Evolutionary conservation across 2,113 vertebrate genomes (phyloP), one percentile per base, ranked within the genome.

Genomic region (Polyodon spathula): DNA sequence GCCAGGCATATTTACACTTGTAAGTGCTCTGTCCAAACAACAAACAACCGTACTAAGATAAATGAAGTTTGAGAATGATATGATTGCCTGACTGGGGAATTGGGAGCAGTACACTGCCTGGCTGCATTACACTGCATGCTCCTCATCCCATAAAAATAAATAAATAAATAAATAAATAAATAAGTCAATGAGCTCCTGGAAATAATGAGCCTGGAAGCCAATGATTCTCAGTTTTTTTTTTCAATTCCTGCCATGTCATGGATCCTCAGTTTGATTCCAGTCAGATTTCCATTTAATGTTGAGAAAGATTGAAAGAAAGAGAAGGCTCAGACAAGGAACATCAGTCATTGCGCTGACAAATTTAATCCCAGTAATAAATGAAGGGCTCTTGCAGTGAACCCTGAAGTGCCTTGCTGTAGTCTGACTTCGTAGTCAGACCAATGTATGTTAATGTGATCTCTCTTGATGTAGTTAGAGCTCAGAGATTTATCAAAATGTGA

Each of bases 391-490:
- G 59, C 38, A 63, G 5, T 67, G 67, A 71, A 73, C 40, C 48
- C 64, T 68, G 66, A 68, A 71, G 54, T 55, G 67, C 54, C 62
- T 75, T 57, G 43, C 27, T 72, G 10, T 58, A 63, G 62, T 73
- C 64, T 72, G 57, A 67, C 50, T 71, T 73, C 69, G 54, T 37
- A 66, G 57, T 48, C n/a, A 65, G 42, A 58, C 51, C 58, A 64
- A 82, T 80, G 63, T 84, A 86, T 82, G 84, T 80, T 81, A 86
- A 84, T 81, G 66, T 65, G 66, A 78, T 71, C 46, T 69, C 56
- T 54, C 55, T 57, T 63, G 41, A 64, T 46, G 43, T 68, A 42
- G 11, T 39, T 46, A 1, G 2, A 16, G 40, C 1, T 63, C 8
- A 44, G 1, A 40, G 57, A 63, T 63, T 50, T 51, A 68, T 56